Percentiles rank a stretch among this genome's conserved stretches.
These are phyloP conservation scores for Cosmopolites sordidus DNA, from an alignment of 2,888 invertebrate genomes.

Conservation along the genomic window DNA sequence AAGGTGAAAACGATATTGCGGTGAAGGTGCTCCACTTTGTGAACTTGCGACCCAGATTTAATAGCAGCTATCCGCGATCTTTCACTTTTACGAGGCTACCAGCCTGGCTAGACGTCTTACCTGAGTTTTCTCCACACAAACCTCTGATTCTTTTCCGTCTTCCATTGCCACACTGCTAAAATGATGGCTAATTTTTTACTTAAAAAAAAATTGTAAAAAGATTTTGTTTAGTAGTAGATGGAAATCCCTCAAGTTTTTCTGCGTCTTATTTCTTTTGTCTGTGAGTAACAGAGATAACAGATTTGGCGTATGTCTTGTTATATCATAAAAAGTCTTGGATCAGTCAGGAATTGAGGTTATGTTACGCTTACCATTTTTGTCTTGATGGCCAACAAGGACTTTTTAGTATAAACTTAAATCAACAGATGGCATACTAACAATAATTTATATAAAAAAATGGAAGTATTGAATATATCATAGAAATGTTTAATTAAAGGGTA, in stretches of 20 bases:
- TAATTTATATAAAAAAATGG: no score
- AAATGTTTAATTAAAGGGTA: no score
- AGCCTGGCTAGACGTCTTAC: conserved; percentile 4
- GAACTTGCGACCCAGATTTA: conserved; percentile 42
- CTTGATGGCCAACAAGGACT: conserved; percentile 1
- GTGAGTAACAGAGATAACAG: conserved; percentile 9
- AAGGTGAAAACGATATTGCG: conserved; percentile 30
- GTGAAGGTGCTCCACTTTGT: conserved; percentile 40
- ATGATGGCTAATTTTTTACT: background rate
- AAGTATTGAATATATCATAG: no score
- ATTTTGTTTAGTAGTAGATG: background rate
- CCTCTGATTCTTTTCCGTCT: background rate
- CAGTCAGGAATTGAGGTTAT: conserved; percentile 13
- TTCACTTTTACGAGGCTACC: conserved; percentile 28
- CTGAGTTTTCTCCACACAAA: conserved; percentile 10
- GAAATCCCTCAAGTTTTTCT: background rate
- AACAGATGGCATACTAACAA: no score
- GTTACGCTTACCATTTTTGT: conserved; percentile 4
- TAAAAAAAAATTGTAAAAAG: conserved; percentile 2
- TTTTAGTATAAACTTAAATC: no score
- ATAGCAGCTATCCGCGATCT: conserved; percentile 20
- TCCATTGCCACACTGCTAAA: conserved; percentile 3
- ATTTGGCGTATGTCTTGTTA: conserved; percentile 4
- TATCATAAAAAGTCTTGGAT: background rate
- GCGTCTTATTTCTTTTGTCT: conserved; percentile 4